phyloP scores from a whole-genome alignment of 2,797 vertebrate genomes.

The Thalassophryne amazonica region DNA sequence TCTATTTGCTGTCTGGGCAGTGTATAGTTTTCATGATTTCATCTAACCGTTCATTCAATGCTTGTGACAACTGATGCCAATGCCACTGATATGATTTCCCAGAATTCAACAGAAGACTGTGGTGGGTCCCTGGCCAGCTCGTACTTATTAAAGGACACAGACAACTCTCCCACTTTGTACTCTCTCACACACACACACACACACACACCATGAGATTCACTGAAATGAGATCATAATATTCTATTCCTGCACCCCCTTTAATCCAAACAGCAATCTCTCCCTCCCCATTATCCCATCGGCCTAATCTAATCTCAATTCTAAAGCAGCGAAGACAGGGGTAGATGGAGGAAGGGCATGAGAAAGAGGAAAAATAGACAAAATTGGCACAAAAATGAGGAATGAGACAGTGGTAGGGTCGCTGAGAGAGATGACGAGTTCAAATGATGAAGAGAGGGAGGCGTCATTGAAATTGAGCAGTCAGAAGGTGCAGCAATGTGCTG shows the following conservation, averaged over 20 bases:
- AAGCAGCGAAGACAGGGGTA: slow-evolving; percentile 5
- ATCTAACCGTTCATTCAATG: no score
- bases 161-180: neutral
- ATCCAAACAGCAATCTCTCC: slow-evolving; percentile 66
- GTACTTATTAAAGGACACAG: slow-evolving; percentile 43
- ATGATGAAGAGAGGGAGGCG: slow-evolving; percentile 7
- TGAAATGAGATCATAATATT: slow-evolving; percentile 74
- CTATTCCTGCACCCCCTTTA: slow-evolving; percentile 58
- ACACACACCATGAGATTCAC: slow-evolving; percentile 42
- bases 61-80: no score
- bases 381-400: neutral
- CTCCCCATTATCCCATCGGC: slow-evolving; percentile 51
- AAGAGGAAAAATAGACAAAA: slow-evolving; percentile 12
- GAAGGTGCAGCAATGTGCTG: no score
- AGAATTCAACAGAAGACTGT: slow-evolving; percentile 37
- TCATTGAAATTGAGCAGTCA: neutral
- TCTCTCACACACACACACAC: slow-evolving; percentile 4
- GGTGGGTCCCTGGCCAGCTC: slow-evolving; percentile 10
- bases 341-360: slow-evolving; percentile 14
- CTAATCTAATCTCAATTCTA: slow-evolving; percentile 55
- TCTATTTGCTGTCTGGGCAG: no score
- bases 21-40: no score
- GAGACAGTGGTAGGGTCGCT: neutral
- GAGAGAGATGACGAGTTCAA: slow-evolving; percentile 8
- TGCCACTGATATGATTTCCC: slow-evolving; percentile 24